Evolutionary conservation across 2,888 invertebrate genomes (phyloP).

Genomic region (Sminthurides aquaticus): DNA sequence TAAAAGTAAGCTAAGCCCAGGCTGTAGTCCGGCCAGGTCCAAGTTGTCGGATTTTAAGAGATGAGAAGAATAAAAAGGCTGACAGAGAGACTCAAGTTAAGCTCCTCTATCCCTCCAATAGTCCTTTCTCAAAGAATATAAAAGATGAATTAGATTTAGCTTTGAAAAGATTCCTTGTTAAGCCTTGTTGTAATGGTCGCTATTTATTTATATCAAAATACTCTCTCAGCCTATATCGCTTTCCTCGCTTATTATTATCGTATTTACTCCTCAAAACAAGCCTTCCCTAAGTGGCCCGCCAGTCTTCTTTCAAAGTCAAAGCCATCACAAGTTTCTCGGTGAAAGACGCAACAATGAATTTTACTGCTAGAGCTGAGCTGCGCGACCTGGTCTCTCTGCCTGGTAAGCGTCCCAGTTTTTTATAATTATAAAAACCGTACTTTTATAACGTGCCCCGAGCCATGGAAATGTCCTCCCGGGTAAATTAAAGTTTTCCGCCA

Average conservation of each 20-base stretch:
- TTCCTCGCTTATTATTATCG: not conserved
- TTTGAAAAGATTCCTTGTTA: constrained; percentile 22
- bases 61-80: not conserved
- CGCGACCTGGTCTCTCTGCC: too few relatives aligned
- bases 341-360: too few relatives aligned
- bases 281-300: not conserved
- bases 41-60: not conserved
- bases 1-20: too few relatives aligned
- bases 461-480: too few relatives aligned
- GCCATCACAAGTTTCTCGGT: too few relatives aligned
- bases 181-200: constrained; percentile 19
- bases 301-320: not conserved
- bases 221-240: too few relatives aligned
- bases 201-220: constrained; percentile 25
- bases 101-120: constrained; percentile 16
- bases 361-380: too few relatives aligned
- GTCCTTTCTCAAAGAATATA: constrained; percentile 22
- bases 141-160: constrained; percentile 29
- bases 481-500: too few relatives aligned
- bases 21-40: too few relatives aligned
- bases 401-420: too few relatives aligned
- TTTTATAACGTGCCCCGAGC: too few relatives aligned
- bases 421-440: too few relatives aligned
- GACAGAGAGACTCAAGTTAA: constrained; percentile 14
- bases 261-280: not conserved